A percentile compares a stretch with the other conserved stretches of the same genome.
Conservation (phyloP, 1,140 invertebrate species). For the Drosophila arizonae region DNA sequence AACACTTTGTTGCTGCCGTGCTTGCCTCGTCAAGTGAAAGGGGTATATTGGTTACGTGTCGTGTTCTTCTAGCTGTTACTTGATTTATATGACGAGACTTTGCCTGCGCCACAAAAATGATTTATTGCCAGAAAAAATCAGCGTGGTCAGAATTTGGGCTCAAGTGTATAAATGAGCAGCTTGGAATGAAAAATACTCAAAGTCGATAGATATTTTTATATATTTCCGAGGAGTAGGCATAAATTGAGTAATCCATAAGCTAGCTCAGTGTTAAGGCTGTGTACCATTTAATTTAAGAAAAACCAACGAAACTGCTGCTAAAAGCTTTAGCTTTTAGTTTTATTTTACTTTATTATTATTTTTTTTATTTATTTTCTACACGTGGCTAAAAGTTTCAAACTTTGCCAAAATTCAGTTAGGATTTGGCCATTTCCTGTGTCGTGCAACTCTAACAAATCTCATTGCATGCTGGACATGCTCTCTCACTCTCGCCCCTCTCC, state of each 20-base stretch:
- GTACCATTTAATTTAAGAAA: neutral
- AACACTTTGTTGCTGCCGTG: conserved; percentile 29
- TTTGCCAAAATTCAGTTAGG: conserved; percentile 5
- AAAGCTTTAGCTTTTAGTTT: conserved; percentile 22
- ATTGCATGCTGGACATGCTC: conserved; percentile 7
- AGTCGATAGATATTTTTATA: too few species aligned
- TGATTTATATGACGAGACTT: too few species aligned
- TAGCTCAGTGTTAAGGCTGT: conserved; percentile 14
- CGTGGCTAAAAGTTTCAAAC: conserved; percentile 18
- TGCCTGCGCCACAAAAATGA: neutral
- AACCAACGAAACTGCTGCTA: conserved; percentile 13
- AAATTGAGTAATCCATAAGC: neutral
- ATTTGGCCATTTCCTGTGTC: conserved; percentile 27
- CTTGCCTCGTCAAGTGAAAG: too few species aligned
- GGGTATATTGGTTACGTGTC: too few species aligned
- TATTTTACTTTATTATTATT: too few species aligned
- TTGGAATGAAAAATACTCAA: too few species aligned
- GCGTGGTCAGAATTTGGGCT: too few species aligned
- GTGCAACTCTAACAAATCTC: conserved; percentile 11
- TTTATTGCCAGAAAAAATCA: conserved; percentile 5
- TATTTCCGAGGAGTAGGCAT: too few species aligned
- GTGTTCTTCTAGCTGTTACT: too few species aligned
- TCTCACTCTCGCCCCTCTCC: neutral
- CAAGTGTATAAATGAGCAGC: too few species aligned
- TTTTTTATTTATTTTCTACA: neutral